These are phyloP conservation scores for Calyptommatus sinebrachiatus DNA, from an alignment of 2,113 vertebrate genomes.

Conservation along the genomic window DNA sequence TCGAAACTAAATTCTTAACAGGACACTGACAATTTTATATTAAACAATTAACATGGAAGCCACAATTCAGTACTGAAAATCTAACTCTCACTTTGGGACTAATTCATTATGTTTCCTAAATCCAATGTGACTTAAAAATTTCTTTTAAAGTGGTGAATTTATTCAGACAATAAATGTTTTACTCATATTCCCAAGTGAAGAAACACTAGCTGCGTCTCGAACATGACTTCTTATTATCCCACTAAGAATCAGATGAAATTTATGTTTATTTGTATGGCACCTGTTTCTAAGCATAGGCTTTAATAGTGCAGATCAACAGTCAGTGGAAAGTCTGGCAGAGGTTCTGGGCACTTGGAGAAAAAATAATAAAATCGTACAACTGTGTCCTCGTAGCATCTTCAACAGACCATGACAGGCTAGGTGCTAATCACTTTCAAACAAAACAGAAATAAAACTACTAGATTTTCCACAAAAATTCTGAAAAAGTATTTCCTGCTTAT, in stretches of 20 bases:
- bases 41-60: conserved; percentile 22
- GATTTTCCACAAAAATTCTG: conserved; percentile 21
- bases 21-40: conserved; percentile 35
- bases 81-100: conserved; percentile 19
- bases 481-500: background rate
- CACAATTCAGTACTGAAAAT: conserved; percentile 20
- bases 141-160: conserved; percentile 20
- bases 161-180: conserved; percentile 26
- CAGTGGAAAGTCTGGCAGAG: background rate
- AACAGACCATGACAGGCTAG: background rate
- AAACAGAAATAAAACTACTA: conserved; percentile 4
- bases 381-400: conserved; percentile 8
- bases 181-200: conserved; percentile 5
- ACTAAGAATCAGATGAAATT: background rate
- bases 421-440: background rate
- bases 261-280: background rate
- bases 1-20: conserved; percentile 31
- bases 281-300: fast-evolving
- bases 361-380: background rate
- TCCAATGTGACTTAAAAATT: conserved; percentile 1
- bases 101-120: conserved; percentile 23
- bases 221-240: background rate
- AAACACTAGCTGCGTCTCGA: conserved; percentile 8
- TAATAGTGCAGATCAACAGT: background rate
- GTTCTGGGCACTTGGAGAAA: background rate